Conservation (phyloP, 2,797 vertebrate species). For the Lophius americanus region DNA sequence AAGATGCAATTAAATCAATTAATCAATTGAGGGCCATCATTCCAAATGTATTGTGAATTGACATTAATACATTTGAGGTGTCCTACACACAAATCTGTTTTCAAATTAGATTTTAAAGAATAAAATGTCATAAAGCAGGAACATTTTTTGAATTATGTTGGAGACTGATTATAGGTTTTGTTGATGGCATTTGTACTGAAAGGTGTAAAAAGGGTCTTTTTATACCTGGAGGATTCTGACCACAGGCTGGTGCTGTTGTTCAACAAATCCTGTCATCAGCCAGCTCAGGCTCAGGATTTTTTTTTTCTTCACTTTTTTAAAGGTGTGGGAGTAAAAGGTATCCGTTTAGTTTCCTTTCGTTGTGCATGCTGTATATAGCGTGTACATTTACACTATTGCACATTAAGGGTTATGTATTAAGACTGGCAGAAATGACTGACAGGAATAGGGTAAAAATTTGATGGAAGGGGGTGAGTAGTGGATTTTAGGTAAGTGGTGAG, state of each 20-base stretch:
- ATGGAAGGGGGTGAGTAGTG: conserved; percentile 8
- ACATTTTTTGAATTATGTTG: conserved; percentile 8
- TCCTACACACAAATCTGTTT: conserved; percentile 19
- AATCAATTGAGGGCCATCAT: neutral
- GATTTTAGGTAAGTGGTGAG: conserved; percentile 26
- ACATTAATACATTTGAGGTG: conserved; percentile 12
- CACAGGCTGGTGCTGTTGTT: conserved; percentile 63
- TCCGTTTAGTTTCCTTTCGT: conserved; percentile 36
- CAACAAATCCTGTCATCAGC: conserved; percentile 25
- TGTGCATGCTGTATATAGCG: conserved; percentile 24
- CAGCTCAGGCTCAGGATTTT: neutral
- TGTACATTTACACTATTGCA: conserved; percentile 38
- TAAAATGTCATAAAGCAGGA: conserved; percentile 25
- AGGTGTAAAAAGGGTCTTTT: neutral
- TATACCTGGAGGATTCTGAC: neutral
- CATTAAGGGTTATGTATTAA: conserved; percentile 48
- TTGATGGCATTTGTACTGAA: neutral
- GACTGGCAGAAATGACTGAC: neutral
- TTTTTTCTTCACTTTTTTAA: neutral
- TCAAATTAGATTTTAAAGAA: conserved; percentile 23
- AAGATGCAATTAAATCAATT: neutral
- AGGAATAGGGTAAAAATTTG: neutral
- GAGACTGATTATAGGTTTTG: neutral
- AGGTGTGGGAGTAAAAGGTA: neutral
- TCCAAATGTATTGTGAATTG: conserved; percentile 13